Evolutionary conservation across 2,888 invertebrate species (phyloP), one percentile per base, ranked within the genome.

Genomic region (Proisotoma minuta): DNA sequence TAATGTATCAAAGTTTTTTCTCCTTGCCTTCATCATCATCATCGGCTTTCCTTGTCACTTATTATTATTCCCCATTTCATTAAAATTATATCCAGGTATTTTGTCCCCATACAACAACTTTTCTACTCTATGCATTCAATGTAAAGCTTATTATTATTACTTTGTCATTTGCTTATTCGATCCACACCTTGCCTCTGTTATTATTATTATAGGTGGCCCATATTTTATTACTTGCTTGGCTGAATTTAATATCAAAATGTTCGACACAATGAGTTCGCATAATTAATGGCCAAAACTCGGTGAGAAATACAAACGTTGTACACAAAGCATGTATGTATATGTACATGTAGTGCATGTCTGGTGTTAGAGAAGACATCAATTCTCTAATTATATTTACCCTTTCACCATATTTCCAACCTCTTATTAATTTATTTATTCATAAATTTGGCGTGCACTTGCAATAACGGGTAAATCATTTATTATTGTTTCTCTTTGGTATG

Each of bases 11-110:
- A 20, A 50, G 24, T 29, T 27, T 23, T 26, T 24, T 52, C 52
- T 52, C 50, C 8, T 24, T 56, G 2, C 24, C 8, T 52, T 22
- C 56, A 23, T 56, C 39, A 18, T 43, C 47, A n/a, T 51, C 51
- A n/a, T 8, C 52, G 24, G 3, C 26, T 56, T 56, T 56, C 43
- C 34, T 43, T 27, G 34, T 56, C 53, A 39, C 43, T 43, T 56
- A 43, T 43, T 56, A 56, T 56, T 56, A 56, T 56, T 56, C 26
- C 47, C 40, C 56, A 47, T 56, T 56, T 56, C 56, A 56, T 56
- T 56, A 56, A 56, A 56, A 56, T 43, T 56, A 56, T 56, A 56
- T 56, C 43, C 47, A 43, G 56, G 56, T 56, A 56, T 56, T 34
- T 15, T 34, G 34, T 15, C n/a, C n/a, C n/a, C n/a, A n/a, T n/a